Conservation (phyloP, 2,113 vertebrate species). For the Mustelus asterias region DNA sequence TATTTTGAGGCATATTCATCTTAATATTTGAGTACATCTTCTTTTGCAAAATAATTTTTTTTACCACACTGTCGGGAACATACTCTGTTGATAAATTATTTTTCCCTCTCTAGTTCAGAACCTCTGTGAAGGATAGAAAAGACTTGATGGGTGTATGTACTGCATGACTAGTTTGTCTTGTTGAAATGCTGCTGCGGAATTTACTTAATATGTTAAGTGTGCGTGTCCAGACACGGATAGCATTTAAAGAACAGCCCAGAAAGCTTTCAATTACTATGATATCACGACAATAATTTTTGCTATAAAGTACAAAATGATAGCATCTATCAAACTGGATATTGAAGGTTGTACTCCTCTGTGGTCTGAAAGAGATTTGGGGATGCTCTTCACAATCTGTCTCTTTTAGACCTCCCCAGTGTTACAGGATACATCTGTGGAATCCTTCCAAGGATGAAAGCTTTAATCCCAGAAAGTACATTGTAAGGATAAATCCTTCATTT, state of each 20-base stretch:
- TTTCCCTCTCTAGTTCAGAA: background rate
- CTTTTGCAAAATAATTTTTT: background rate
- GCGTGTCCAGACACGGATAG: background rate
- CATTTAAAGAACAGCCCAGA: background rate
- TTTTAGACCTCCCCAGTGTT: background rate
- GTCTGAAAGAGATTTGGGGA: background rate
- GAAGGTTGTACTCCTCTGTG: background rate
- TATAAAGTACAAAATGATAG: background rate
- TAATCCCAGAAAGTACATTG: background rate
- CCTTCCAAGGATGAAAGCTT: background rate
- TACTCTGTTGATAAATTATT: background rate
- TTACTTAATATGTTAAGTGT: background rate
- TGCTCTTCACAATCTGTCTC: background rate
- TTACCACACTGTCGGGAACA: background rate
- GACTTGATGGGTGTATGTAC: background rate
- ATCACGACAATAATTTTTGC: background rate
- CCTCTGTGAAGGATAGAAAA: background rate
- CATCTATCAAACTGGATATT: background rate
- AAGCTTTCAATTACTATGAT: background rate
- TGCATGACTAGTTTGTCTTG: background rate
- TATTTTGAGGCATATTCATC: background rate
- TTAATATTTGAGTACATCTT: background rate
- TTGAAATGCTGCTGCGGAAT: background rate
- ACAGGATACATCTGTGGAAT: background rate
- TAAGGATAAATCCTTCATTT: constrained; percentile 20